A percentile compares a stretch with the other conserved stretches of the same genome.
Conservation (phyloP, 2,113 vertebrate genomes). For the Forbesichthys agassizii region DNA sequence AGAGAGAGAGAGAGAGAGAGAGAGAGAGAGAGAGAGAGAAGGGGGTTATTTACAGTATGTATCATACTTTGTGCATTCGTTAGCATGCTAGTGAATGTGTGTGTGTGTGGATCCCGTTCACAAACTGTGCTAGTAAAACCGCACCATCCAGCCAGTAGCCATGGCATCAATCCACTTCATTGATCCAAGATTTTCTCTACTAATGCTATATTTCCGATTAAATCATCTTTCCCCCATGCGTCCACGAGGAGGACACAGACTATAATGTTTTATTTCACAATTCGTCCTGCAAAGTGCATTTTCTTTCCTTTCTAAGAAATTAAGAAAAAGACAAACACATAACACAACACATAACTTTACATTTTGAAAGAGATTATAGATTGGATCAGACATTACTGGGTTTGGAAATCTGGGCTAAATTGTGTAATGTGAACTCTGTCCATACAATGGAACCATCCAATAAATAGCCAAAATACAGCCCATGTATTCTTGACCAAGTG, state of each 20-base stretch:
- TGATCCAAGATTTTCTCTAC: conserved; percentile 58
- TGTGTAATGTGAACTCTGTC: conserved; percentile 22
- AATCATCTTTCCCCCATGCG: conserved; percentile 57
- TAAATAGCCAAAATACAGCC: background rate
- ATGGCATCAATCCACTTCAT: conserved; percentile 65
- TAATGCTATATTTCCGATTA: conserved; percentile 70
- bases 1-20: background rate
- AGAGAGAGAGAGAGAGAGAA: background rate
- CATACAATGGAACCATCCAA: conserved; percentile 23
- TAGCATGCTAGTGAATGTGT: conserved; percentile 1
- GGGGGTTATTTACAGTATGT: background rate
- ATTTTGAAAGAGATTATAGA: conserved; percentile 27
- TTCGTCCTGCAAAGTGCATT: conserved; percentile 6
- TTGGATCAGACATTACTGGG: conserved; percentile 25
- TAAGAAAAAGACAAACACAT: background rate
- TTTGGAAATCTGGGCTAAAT: conserved; percentile 30
- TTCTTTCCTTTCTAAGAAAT: conserved; percentile 28
- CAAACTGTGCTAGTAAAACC: too few relatives aligned
- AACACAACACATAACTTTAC: conserved; percentile 8
- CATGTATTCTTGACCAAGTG: background rate
- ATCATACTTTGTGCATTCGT: too few relatives aligned
- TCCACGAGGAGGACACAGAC: conserved; percentile 29
- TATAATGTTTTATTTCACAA: conserved; percentile 42
- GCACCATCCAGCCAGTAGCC: too few relatives aligned
- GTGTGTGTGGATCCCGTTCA: background rate